A percentile compares a stretch with the other conserved stretches of the same genome.
Evolutionary conservation across 2,113 vertebrate species (phyloP).

Genomic region (Phrynosoma blainvillii): DNA sequence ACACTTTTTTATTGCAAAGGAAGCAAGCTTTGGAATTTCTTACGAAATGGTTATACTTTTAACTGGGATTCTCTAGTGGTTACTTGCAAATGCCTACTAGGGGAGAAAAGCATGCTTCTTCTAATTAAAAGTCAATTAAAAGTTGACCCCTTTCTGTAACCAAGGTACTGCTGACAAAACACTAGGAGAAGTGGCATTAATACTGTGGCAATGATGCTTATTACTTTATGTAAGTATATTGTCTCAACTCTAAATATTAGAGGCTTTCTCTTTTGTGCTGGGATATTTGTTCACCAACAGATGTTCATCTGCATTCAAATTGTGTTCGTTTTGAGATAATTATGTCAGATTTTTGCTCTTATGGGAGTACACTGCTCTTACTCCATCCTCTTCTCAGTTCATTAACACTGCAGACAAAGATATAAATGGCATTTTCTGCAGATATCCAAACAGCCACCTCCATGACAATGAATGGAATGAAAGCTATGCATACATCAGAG

Average conservation of each 20-base stretch:
- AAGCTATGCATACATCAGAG: too few species aligned
- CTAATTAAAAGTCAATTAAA: constrained; percentile 48
- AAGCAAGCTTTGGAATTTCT: neutral
- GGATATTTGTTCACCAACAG: neutral
- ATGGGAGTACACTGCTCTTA: neutral
- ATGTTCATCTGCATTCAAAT: neutral
- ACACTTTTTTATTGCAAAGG: neutral
- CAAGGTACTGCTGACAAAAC: neutral
- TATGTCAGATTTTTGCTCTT: neutral
- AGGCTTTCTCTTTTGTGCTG: neutral
- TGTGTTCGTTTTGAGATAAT: neutral
- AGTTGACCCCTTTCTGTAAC: constrained; percentile 37
- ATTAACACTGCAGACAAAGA: neutral
- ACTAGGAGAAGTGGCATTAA: neutral
- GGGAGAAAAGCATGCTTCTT: constrained; percentile 25
- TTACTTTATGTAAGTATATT: neutral
- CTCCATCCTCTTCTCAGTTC: neutral
- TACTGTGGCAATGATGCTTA: neutral
- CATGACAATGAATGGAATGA: neutral
- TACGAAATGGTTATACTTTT: constrained; percentile 1
- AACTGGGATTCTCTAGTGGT: constrained; percentile 7
- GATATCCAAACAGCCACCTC: too few species aligned
- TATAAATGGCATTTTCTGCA: neutral
- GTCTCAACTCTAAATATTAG: neutral
- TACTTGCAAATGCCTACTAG: constrained; percentile 18